These are phyloP conservation scores for Oxyura jamaicensis DNA, from an alignment of 2,113 vertebrate species.

Conservation along the genomic window DNA sequence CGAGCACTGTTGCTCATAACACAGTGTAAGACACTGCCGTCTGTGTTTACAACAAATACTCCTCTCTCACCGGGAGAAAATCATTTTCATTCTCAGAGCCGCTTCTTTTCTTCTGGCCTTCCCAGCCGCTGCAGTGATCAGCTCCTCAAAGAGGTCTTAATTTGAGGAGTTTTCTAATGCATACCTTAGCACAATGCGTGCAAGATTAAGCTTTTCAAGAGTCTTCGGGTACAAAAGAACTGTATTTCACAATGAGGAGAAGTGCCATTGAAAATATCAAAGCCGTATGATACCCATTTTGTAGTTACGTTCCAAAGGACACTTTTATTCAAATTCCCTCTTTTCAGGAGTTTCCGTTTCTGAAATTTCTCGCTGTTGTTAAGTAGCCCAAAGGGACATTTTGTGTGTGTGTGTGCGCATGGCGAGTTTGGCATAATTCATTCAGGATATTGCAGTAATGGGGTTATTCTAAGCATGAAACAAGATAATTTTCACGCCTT, in stretches of 20 bases:
- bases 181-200: neutral
- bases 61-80: neutral
- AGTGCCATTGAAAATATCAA: neutral
- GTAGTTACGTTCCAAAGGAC: neutral
- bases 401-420: fast-evolving
- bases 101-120: neutral
- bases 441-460: constrained; percentile 36
- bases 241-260: neutral
- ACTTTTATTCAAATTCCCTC: constrained; percentile 16
- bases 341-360: constrained; percentile 21
- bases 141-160: neutral
- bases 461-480: constrained; percentile 58
- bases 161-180: constrained; percentile 1
- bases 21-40: neutral
- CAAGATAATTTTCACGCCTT: constrained; percentile 12
- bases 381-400: constrained; percentile 15
- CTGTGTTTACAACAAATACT: neutral
- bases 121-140: neutral
- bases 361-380: neutral
- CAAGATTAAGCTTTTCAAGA: neutral
- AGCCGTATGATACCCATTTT: neutral
- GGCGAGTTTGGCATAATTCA: constrained; percentile 19
- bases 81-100: neutral
- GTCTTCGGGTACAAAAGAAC: constrained; percentile 10
- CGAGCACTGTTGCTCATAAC: neutral